Evolutionary conservation across 92 coral and sea anemone genomes (phyloP), one percentile per base, ranked within the genome.

Genomic region (Paragorgia papillata): DNA sequence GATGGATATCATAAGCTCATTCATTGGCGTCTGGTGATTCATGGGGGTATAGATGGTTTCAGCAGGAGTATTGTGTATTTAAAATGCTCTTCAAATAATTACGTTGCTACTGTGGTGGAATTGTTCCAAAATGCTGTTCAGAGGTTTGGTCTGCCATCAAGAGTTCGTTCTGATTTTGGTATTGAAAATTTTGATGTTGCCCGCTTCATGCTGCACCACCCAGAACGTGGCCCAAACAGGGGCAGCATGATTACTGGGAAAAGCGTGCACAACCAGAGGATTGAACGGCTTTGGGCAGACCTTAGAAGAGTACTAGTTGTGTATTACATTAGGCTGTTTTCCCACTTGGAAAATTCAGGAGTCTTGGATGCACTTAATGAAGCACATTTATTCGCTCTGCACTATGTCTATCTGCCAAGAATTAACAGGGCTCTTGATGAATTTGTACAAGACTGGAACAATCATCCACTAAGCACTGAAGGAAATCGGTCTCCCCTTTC

Each of bases 101-200:
- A 51, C 32, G 60, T 85, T 18, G 26, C 50, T 41, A 79, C 91
- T 51, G 91, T 84, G 15, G 59, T 87, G 27, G 88, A 64, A 9
- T 65, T 54, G 35, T 87, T 87, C 84, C 43, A 79, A 67, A 32
- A 87, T 61, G 88, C 66, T 18, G 68, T 62, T 22, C 43, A 40
- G 26, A 27, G 13, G 14, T 87, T 64, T 87, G 91, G 91, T 27
- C n/a, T 87, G 25, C 88, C 88, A 37, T 87, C 85, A 33, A 79
- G 84, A 22, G 90, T 86, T n/a, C 62, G 87, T 26, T 73, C 69
- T 48, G 81, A 86, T 62, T 79, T 77, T 49, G 84, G 84, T 22
- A 62, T 75, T 18, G 89, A 76, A 33, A 75, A 82, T 58, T 29
- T 76, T 25, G 90, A 74, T 33, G 85, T 87, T 21, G 85, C 88